Conservation (phyloP, 2,888 invertebrate species). For the Eupeodes luniger region DNA sequence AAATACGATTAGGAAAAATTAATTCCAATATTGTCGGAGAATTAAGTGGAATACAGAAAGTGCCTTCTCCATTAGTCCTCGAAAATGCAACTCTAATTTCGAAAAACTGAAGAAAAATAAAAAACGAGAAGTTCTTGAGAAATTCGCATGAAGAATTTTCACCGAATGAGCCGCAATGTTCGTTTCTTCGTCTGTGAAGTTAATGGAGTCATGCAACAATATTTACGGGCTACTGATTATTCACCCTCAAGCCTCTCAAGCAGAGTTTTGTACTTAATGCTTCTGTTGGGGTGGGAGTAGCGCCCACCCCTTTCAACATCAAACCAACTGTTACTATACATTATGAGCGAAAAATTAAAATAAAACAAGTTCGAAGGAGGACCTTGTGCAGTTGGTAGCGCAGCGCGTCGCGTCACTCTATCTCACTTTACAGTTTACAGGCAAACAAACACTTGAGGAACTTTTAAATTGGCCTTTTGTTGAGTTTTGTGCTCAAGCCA, state of each 20-base stretch:
- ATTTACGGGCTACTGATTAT: slow-evolving; percentile 80
- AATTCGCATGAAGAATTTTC: slow-evolving; percentile 67
- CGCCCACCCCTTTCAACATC: background rate
- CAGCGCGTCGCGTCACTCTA: slow-evolving; percentile 54
- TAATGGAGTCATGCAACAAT: slow-evolving; percentile 83
- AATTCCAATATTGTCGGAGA: slow-evolving; percentile 17
- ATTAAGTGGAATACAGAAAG: slow-evolving; percentile 2
- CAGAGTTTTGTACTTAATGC: slow-evolving; percentile 56
- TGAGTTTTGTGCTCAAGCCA: slow-evolving; percentile 45
- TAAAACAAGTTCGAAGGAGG: slow-evolving; percentile 41
- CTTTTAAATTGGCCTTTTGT: slow-evolving; percentile 73
- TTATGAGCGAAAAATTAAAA: slow-evolving; percentile 1
- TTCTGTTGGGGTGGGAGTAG: background rate
- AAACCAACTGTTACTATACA: slow-evolving; percentile 33
- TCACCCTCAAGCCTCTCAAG: slow-evolving; percentile 37
- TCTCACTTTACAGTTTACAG: slow-evolving; percentile 53
- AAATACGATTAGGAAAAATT: slow-evolving; percentile 54
- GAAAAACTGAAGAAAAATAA: background rate
- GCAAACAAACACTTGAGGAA: slow-evolving; percentile 66
- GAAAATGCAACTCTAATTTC: slow-evolving; percentile 12
- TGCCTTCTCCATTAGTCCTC: slow-evolving; percentile 6
- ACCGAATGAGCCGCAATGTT: slow-evolving; percentile 59
- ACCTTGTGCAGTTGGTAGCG: slow-evolving; percentile 55
- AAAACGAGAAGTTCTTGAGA: slow-evolving; percentile 46
- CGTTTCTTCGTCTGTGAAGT: slow-evolving; percentile 77